Evolutionary conservation across 2,113 vertebrate genomes (phyloP).

Genomic region (Jacana jacana): DNA sequence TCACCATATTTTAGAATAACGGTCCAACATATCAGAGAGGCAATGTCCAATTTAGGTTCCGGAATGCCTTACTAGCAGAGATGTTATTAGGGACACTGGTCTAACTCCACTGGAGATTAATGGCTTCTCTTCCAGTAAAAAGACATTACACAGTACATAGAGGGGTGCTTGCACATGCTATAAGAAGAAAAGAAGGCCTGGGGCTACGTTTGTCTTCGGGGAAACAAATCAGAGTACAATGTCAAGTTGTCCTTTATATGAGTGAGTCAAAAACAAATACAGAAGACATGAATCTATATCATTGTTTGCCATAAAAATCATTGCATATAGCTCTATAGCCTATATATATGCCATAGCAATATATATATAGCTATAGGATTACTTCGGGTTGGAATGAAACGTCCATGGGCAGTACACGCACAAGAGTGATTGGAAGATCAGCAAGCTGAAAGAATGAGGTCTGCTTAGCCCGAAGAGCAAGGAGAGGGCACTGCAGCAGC

Average conservation of each 20-base stretch:
- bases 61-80: not conserved
- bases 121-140: not conserved
- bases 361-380: too few relatives aligned
- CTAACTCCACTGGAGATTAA: not conserved
- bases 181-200: not conserved
- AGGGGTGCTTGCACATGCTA: rapidly evolving
- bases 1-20: not conserved
- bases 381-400: not conserved
- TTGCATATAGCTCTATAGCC: not conserved
- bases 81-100: not conserved
- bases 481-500: not conserved
- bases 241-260: not conserved
- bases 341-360: not conserved
- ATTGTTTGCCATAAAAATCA: not conserved
- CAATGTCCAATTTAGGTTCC: not conserved
- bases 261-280: not conserved
- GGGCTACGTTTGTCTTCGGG: not conserved
- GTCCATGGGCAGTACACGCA: not conserved
- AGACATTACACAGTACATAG: not conserved
- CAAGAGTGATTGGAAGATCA: not conserved
- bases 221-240: not conserved
- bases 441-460: not conserved
- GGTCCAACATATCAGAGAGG: not conserved
- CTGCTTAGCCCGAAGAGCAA: not conserved
- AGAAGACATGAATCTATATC: too few relatives aligned